Evolutionary conservation across 2,888 invertebrate species (phyloP), one percentile per base, ranked within the genome.

Genomic region (Sesamia inferens): DNA sequence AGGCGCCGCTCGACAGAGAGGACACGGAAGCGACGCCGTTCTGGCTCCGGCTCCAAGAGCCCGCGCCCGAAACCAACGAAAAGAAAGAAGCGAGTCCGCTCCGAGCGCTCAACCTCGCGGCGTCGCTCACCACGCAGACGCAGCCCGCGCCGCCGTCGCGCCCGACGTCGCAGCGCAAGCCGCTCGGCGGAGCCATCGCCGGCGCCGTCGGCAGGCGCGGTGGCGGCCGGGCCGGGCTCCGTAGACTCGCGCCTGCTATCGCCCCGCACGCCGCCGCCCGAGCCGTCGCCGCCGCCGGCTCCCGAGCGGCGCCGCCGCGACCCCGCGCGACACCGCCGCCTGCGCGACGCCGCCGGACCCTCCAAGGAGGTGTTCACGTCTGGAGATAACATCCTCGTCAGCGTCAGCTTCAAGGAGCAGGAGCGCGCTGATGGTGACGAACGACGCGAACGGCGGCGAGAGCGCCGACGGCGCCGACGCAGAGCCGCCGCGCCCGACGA

Each of bases 311-410:
- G 81, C 68, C 90, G 86, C 74, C 89, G 87, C 76, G 87, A 76
- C 73, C 87, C 85, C 66, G 84, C 86, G 39, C 87, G 88, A 42
- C 91, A 89, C 83, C 88, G 90, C 7, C 90, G 91, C 90, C 70
- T 85, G 96, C n/a, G 97, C 96, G 68, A 90, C 74, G 77, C 85
- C 76, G 75, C 83, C 58, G 91, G 91, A 0, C 98, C 98, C 0
- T 98, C 98, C 4, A 99, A 99, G 92, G 99, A 99, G 94, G 98
- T 99, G 5, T 99, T 98, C 92, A 98, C 99, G 0, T 98, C 99
- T 16, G 99, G 99, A 5, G 98, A 99, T 93, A 99, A 99, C 92
- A 99, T 99, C 88, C 97, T 99, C 81, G 99, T 99, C 16, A 99
- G 98, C 94, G 98, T 99, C 24, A 99, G 98, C 93, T 99, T 99